phyloP scores from a whole-genome alignment of 2,113 vertebrate species.

The Suncus etruscus region DNA sequence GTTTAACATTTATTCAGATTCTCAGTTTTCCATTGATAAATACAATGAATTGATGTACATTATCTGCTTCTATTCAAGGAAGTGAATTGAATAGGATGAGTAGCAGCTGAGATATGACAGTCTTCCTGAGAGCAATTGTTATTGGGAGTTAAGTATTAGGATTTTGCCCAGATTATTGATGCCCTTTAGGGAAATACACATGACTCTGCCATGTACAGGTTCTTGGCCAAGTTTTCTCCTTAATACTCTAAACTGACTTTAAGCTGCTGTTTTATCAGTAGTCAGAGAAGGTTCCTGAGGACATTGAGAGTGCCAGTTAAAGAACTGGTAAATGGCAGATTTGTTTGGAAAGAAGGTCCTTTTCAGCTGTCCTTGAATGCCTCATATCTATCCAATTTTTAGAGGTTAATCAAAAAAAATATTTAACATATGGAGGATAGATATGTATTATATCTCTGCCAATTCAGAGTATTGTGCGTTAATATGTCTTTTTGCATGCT shows the following conservation, averaged over 20 bases:
- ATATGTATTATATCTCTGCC: neutral
- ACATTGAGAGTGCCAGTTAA: neutral
- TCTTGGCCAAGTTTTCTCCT: neutral
- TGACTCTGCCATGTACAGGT: neutral
- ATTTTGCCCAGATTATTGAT: neutral
- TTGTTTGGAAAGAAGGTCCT: neutral
- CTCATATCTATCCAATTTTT: neutral
- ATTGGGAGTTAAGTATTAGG: neutral
- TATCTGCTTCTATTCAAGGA: neutral
- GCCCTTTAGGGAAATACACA: neutral
- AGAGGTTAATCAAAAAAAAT: conserved; percentile 7
- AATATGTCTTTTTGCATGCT: neutral
- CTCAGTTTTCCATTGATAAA: neutral
- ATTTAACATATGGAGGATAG: neutral
- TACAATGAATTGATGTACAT: neutral
- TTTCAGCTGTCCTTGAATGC: neutral
- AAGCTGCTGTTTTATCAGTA: neutral
- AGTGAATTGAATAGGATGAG: neutral
- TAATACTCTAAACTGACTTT: neutral
- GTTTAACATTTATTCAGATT: neutral
- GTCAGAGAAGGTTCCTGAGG: neutral
- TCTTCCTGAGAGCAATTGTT: neutral
- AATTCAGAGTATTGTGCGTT: neutral
- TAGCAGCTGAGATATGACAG: neutral
- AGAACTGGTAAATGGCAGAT: neutral